A percentile compares a stretch with the other conserved stretches of the same genome.
Conservation (phyloP, 2,888 invertebrate species). For the Drosophila pseudotalamancana region DNA sequence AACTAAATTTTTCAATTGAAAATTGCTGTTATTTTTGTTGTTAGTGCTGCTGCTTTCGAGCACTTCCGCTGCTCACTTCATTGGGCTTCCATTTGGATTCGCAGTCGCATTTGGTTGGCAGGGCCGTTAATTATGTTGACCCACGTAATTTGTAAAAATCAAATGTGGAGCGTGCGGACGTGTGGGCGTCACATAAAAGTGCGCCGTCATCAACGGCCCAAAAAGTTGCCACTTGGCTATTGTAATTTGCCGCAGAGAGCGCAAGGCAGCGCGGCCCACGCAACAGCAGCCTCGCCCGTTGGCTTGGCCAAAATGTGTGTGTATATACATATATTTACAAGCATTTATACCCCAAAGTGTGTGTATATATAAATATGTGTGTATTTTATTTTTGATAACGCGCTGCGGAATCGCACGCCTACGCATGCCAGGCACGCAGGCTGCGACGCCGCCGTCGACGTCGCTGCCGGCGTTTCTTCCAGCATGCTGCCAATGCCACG, state of each 20-base stretch:
- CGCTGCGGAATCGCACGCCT: conserved; percentile 68
- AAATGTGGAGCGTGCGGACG: conserved; percentile 49
- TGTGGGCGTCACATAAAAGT: conserved; percentile 52
- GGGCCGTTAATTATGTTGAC: conserved; percentile 69
- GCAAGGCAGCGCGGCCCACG: conserved; percentile 49
- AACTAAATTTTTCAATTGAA: conserved; percentile 52
- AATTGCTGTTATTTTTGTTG: conserved; percentile 23
- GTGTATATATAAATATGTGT: conserved; percentile 18
- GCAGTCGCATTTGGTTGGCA: conserved; percentile 46
- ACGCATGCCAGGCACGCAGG: conserved; percentile 48
- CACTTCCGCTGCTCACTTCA: conserved; percentile 54
- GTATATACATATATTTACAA: conserved; percentile 18
- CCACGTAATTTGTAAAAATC: conserved; percentile 66
- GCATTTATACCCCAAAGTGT: not conserved
- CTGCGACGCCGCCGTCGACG: conserved; percentile 28
- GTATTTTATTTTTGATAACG: conserved; percentile 72
- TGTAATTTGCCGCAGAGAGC: conserved; percentile 58
- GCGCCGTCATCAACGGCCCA: conserved; percentile 54
- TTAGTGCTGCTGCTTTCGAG: conserved; percentile 18
- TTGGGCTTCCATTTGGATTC: conserved; percentile 9
- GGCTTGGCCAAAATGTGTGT: conserved; percentile 45
- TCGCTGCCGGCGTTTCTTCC: conserved; percentile 46
- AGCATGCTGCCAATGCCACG: conserved; percentile 29
- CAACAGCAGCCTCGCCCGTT: conserved; percentile 44
- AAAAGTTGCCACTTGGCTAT: conserved; percentile 47